Base-by-base conservation (phyloP, 2,888 invertebrate species). In the Torymus aiolomorphi region DNA sequence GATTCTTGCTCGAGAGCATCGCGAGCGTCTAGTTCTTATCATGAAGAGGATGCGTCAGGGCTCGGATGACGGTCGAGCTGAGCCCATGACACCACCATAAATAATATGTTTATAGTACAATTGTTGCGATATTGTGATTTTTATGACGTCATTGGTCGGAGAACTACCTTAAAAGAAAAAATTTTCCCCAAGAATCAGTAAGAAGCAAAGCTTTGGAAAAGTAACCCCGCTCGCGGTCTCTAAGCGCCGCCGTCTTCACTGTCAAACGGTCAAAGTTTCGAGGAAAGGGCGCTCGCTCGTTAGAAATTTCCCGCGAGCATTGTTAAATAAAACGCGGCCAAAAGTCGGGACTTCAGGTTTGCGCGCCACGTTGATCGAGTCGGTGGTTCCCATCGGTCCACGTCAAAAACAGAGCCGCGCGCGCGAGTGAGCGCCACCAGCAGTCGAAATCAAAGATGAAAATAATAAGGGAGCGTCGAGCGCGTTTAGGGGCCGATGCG, bases 401-500 rank as follows among this genome's bases (percentile, higher is more conserved):
- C 83, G 88, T 87, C 88, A 86, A 76, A 83, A 86, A 77, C 86
- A 85, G 83, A n/a, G 31, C 16, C 42, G 20, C 20, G 20, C 42
- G 20, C 18, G 31, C 42, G 42, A 42, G 42, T 14, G 18, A 3
- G 11, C 18, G 78, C 80, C 73, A 76, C 77, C 56, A 67, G 78
- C 84, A 84, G 80, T 83, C 87, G 82, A 84, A 88, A 87, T 87
- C 87, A 86, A 85, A 87, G 87, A 86, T 86, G 86, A 84, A 86
- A 86, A 87, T 86, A 85, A 84, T 85, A 84, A 85, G 81, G 76
- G 82, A 56, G 70, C 20, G 42, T 5, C 20, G 70, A 65, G 56
- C 49, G 61, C 61, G 42, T 42, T 73, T 66, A 42, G 51, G 54
- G 42, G 61, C 73, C 72, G 66, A 74, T 42, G 73, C 78, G 76